Evolutionary conservation across 2,113 vertebrate species (phyloP).

Genomic region (Agapornis roseicollis): DNA sequence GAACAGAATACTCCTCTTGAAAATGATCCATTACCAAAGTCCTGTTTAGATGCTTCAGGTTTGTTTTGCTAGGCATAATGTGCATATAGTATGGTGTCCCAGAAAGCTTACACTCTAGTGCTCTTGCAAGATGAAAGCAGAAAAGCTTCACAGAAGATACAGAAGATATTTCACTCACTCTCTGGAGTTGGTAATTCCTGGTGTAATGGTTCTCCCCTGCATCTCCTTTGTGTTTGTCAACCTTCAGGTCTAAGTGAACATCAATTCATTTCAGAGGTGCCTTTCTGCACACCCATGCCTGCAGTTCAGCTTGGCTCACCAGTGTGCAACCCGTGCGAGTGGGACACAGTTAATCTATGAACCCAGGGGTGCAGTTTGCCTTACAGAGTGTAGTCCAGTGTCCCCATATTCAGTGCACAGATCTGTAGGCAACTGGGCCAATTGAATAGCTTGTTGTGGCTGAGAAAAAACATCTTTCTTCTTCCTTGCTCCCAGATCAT

Average conservation of each 20-base stretch:
- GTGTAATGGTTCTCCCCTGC: background rate
- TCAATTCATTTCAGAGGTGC: background rate
- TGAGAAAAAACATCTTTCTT: background rate
- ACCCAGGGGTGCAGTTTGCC: accelerated
- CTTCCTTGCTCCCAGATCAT: background rate
- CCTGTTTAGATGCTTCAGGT: background rate
- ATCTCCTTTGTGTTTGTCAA: accelerated
- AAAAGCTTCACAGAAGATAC: background rate
- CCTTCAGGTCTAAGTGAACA: background rate
- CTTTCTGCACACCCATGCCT: background rate
- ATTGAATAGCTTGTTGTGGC: background rate
- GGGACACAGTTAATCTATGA: background rate
- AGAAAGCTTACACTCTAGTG: background rate
- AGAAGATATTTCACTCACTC: background rate
- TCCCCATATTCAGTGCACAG: background rate
- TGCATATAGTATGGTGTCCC: background rate
- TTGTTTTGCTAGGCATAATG: background rate
- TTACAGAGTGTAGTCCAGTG: accelerated
- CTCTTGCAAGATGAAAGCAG: background rate
- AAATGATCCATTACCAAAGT: background rate
- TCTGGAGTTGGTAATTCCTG: background rate
- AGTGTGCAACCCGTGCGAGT: accelerated
- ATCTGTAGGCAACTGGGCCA: background rate
- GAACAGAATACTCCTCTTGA: background rate
- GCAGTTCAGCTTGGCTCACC: background rate